Evolutionary conservation across 2,113 vertebrate genomes (phyloP).

Genomic region (Astur gentilis): DNA sequence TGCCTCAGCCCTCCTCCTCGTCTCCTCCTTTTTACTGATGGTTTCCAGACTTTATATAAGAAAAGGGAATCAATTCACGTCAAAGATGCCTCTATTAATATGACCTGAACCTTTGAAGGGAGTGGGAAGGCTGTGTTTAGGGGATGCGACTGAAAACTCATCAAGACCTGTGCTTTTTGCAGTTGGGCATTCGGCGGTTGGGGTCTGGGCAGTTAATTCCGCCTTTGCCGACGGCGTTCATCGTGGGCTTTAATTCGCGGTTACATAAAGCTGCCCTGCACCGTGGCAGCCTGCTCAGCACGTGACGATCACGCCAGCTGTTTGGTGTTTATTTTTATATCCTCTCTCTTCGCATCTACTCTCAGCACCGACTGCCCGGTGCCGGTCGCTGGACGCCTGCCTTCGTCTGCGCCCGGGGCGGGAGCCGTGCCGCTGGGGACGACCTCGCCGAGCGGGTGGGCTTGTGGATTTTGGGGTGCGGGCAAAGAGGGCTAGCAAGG

Average conservation of each 20-base stretch:
- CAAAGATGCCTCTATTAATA: neutral
- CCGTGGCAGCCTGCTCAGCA: neutral
- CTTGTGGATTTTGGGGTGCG: too few relatives aligned
- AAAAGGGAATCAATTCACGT: accelerated
- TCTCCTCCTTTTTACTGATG: neutral
- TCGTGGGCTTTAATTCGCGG: neutral
- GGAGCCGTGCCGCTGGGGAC: accelerated
- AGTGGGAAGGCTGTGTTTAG: neutral
- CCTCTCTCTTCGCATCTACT: neutral
- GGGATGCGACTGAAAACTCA: neutral
- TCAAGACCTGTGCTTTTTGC: neutral
- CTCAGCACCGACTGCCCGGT: accelerated
- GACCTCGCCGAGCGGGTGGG: accelerated
- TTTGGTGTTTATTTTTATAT: conserved; percentile 32
- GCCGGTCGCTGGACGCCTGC: neutral
- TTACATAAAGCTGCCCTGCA: neutral
- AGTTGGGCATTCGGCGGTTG: neutral
- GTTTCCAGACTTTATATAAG: neutral
- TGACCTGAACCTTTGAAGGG: neutral
- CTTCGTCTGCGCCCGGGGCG: neutral
- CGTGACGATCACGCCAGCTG: neutral
- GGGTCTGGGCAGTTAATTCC: neutral
- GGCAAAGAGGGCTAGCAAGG: neutral
- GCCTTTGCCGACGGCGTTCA: accelerated
- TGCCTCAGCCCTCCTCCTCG: neutral